A percentile compares a stretch with the other conserved stretches of the same genome.
Evolutionary conservation across 2,888 invertebrate species (phyloP).

Genomic region (Habroteleia sp.): DNA sequence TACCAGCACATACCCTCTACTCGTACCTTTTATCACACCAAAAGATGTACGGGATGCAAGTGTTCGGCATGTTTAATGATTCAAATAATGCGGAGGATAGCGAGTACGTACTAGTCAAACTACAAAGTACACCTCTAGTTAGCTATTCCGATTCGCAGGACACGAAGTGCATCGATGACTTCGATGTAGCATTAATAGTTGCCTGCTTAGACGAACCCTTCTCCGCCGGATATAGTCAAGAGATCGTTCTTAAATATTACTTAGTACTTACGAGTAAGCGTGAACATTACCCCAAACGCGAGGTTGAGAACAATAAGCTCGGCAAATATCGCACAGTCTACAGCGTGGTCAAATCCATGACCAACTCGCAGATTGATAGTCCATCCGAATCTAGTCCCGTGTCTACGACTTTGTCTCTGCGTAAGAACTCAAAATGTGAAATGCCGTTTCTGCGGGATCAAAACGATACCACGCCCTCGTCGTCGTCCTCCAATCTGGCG

Average conservation of each 20-base stretch:
- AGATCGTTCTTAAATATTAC: slow-evolving; percentile 78
- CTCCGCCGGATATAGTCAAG: slow-evolving; percentile 67
- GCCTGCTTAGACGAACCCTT: slow-evolving; percentile 82
- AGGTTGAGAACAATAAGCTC: slow-evolving; percentile 83
- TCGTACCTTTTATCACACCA: slow-evolving; percentile 87
- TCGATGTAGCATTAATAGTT: slow-evolving; percentile 86
- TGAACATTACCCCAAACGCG: slow-evolving; percentile 84
- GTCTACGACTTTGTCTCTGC: slow-evolving; percentile 62
- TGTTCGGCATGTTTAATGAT: slow-evolving; percentile 84
- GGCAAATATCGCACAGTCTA: slow-evolving; percentile 85
- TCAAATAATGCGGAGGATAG: slow-evolving; percentile 82
- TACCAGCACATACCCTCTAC: slow-evolving; percentile 85
- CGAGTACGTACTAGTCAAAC: slow-evolving; percentile 85
- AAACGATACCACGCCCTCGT: slow-evolving; percentile 39
- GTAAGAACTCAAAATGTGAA: slow-evolving; percentile 64
- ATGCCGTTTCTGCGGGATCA: slow-evolving; percentile 31
- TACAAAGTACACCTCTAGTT: slow-evolving; percentile 83
- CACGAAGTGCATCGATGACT: slow-evolving; percentile 84
- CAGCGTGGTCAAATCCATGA: slow-evolving; percentile 75
- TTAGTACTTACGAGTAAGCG: slow-evolving; percentile 79
- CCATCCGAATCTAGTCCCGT: slow-evolving; percentile 70
- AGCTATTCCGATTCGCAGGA: slow-evolving; percentile 84
- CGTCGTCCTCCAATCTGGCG: slow-evolving; percentile 42
- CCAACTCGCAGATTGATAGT: slow-evolving; percentile 71
- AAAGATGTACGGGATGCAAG: slow-evolving; percentile 85